A percentile compares a stretch with the other conserved stretches of the same genome.
phyloP scores from a whole-genome alignment of 1,140 invertebrate species.

The Sarcophaga bullata region DNA sequence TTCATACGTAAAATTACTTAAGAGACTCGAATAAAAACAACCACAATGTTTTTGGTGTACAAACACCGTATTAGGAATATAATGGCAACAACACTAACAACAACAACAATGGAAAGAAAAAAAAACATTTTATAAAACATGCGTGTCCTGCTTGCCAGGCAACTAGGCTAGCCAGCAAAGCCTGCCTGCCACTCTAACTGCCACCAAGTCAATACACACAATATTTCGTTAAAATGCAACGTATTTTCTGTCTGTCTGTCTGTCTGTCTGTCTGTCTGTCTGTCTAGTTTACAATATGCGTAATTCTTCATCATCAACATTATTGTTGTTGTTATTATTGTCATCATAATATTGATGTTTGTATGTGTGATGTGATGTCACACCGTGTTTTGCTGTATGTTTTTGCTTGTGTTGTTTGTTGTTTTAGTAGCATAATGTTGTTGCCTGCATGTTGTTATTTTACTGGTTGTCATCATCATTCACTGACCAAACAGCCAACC shows the following conservation, averaged over 20 bases:
- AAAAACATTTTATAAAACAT: conserved; percentile 22
- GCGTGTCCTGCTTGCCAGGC: conserved; percentile 15
- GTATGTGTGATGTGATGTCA: conserved; percentile 30
- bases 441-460: conserved; percentile 26
- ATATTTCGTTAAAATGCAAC: conserved; percentile 25
- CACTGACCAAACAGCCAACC: conserved; percentile 11
- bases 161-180: too few relatives aligned
- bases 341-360: conserved; percentile 22
- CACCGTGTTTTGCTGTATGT: conserved; percentile 24
- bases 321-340: background rate
- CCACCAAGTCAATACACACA: conserved; percentile 36
- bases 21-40: background rate
- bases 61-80: conserved; percentile 37
- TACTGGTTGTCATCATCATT: conserved; percentile 37
- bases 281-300: background rate
- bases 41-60: background rate
- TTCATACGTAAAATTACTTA: conserved; percentile 37
- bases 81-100: conserved; percentile 1
- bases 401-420: conserved; percentile 8
- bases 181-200: background rate
- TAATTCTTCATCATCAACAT: conserved; percentile 18
- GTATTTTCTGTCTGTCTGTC: background rate
- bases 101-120: background rate
- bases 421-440: background rate
- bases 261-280: conserved; percentile 7